Conservation (phyloP, 2,888 invertebrate species). For the Andrena dorsata region DNA sequence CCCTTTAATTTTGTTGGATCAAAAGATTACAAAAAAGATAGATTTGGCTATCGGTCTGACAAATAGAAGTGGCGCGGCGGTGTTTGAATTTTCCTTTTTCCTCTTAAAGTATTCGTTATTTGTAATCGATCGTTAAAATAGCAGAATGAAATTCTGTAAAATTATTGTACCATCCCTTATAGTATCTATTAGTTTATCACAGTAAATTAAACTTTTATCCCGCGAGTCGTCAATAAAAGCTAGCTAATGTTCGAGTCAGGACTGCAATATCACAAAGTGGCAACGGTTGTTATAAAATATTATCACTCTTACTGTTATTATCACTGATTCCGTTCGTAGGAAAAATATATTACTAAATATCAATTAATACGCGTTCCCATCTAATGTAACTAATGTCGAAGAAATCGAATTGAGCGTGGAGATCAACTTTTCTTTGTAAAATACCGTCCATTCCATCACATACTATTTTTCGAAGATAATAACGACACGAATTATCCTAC, state of each 20-base stretch:
- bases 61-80: not conserved
- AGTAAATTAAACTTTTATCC: slow-evolving; percentile 46
- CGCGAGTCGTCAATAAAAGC: slow-evolving; percentile 26
- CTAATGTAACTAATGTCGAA: slow-evolving; percentile 12
- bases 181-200: slow-evolving; percentile 36
- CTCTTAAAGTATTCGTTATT: not conserved
- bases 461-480: too few relatives aligned
- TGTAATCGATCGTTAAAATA: not conserved
- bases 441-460: not conserved
- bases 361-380: slow-evolving; percentile 10
- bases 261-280: slow-evolving; percentile 61
- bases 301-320: slow-evolving; percentile 38
- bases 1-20: slow-evolving; percentile 25
- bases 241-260: slow-evolving; percentile 31
- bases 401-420: slow-evolving; percentile 11
- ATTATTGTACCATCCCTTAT: slow-evolving; percentile 8
- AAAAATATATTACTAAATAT: slow-evolving; percentile 48
- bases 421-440: slow-evolving; percentile 24
- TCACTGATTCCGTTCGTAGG: slow-evolving; percentile 31
- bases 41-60: slow-evolving; percentile 25
- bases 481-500: too few relatives aligned
- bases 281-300: slow-evolving; percentile 59
- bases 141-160: slow-evolving; percentile 7
- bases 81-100: not conserved
- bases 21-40: slow-evolving; percentile 33